Conservation (phyloP, 2,113 vertebrate species). For the Periophthalmus modestus region DNA sequence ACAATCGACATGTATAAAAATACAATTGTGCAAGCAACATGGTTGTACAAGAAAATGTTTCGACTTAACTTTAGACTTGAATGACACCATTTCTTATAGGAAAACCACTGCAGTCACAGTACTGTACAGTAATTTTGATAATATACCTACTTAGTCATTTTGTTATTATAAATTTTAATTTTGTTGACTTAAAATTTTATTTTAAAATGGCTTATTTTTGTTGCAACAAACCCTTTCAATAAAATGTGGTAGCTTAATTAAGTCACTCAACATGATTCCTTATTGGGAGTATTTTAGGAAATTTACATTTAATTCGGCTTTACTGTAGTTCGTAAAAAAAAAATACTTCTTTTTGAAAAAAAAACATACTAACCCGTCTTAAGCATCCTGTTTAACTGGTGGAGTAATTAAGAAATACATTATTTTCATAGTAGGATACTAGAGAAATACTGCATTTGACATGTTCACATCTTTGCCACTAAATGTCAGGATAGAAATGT, state of each 20-base stretch:
- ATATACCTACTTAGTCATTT: not conserved
- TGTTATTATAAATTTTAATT: not conserved
- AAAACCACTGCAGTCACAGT: not conserved
- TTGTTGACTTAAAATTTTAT: conserved; percentile 23
- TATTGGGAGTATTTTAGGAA: too few relatives aligned
- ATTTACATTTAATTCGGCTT: too few relatives aligned
- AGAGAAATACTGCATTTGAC: conserved; percentile 7
- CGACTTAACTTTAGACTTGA: not conserved
- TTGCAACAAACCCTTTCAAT: conserved; percentile 37
- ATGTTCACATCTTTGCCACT: conserved; percentile 2
- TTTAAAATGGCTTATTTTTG: conserved; percentile 13
- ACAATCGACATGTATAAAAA: not conserved
- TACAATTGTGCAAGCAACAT: not conserved
- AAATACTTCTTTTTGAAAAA: too few relatives aligned
- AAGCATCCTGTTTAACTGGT: too few relatives aligned
- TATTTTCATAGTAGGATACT: conserved; percentile 6
- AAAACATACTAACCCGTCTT: too few relatives aligned
- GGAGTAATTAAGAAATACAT: not conserved
- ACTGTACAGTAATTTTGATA: not conserved
- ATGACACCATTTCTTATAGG: not conserved
- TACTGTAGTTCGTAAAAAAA: too few relatives aligned
- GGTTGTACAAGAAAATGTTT: not conserved
- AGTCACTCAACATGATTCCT: too few relatives aligned
- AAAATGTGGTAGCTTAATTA: not conserved
- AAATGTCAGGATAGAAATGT: conserved; percentile 7